Percentiles rank a stretch among this genome's conserved stretches.
Conservation (phyloP, 1,140 invertebrate genomes). For the Aphelenchoides besseyi region DNA sequence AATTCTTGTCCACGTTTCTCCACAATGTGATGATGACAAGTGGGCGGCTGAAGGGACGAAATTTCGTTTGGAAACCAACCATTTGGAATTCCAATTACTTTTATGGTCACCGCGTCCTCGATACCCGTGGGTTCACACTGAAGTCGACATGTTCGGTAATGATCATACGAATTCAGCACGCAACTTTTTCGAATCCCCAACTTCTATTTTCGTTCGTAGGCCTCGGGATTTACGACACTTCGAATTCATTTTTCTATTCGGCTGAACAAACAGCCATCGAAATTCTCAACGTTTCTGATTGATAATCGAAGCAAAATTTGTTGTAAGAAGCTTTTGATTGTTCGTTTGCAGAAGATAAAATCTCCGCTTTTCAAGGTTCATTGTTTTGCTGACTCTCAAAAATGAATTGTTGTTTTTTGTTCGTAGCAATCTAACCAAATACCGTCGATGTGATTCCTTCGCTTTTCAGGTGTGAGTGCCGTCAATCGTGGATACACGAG, state of each 20-base stretch:
- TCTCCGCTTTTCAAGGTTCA: background rate
- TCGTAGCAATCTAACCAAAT: background rate
- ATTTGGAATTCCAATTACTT: background rate
- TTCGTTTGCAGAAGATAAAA: slow-evolving; percentile 1
- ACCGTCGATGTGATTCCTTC: background rate
- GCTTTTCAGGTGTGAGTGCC: background rate
- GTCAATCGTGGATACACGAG: background rate
- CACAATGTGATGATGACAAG: background rate
- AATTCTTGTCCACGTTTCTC: background rate
- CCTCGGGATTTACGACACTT: too few species aligned
- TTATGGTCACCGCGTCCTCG: background rate
- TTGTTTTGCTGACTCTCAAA: background rate
- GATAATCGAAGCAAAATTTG: too few species aligned
- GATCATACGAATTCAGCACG: too few species aligned
- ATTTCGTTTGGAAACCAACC: too few species aligned
- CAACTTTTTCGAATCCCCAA: too few species aligned
- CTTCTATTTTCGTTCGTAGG: too few species aligned
- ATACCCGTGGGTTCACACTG: background rate
- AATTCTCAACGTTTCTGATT: too few species aligned
- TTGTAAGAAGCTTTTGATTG: background rate
- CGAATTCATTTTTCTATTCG: too few species aligned
- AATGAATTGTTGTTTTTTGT: background rate
- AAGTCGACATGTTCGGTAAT: too few species aligned
- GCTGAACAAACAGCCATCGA: too few species aligned
- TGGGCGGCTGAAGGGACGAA: too few species aligned